Evolutionary conservation across 2,888 invertebrate genomes (phyloP).

Genomic region (Elysia crispata): DNA sequence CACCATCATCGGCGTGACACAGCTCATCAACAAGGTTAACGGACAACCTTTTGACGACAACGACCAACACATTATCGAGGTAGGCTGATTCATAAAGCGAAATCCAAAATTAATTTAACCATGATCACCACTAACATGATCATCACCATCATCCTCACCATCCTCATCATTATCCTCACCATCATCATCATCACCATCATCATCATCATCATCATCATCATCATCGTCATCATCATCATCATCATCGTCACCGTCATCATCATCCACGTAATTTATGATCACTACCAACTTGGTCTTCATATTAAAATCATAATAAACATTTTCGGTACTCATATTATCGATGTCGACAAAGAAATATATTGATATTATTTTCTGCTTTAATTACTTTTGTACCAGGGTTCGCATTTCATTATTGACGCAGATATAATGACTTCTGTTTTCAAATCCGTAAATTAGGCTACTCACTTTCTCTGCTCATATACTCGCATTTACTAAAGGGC

Average conservation of each 20-base stretch:
- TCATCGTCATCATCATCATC: slow-evolving; percentile 41
- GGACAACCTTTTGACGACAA: slow-evolving; percentile 93
- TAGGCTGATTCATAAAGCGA: slow-evolving; percentile 50
- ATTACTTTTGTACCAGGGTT: too few species aligned
- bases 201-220: slow-evolving; percentile 44
- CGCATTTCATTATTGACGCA: too few species aligned
- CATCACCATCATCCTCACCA: background rate
- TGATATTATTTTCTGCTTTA: too few species aligned
- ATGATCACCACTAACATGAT: background rate
- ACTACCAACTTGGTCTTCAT: too few species aligned
- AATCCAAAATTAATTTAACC: background rate
- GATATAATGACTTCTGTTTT: too few species aligned
- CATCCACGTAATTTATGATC: background rate
- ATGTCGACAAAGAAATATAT: too few species aligned
- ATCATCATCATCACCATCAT: slow-evolving; percentile 20
- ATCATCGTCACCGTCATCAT: slow-evolving; percentile 43
- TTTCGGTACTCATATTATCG: too few species aligned
- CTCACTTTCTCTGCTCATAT: too few species aligned
- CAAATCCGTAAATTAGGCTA: too few species aligned
- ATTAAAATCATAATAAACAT: too few species aligned
- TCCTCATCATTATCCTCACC: background rate
- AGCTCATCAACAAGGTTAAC: slow-evolving; percentile 94
- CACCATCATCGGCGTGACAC: slow-evolving; percentile 91
- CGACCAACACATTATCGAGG: slow-evolving; percentile 96
- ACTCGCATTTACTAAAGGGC: too few species aligned